Evolutionary conservation across 2,113 vertebrate genomes (phyloP), one percentile per base, ranked within the genome.

Genomic region (Pygoscelis adeliae): DNA sequence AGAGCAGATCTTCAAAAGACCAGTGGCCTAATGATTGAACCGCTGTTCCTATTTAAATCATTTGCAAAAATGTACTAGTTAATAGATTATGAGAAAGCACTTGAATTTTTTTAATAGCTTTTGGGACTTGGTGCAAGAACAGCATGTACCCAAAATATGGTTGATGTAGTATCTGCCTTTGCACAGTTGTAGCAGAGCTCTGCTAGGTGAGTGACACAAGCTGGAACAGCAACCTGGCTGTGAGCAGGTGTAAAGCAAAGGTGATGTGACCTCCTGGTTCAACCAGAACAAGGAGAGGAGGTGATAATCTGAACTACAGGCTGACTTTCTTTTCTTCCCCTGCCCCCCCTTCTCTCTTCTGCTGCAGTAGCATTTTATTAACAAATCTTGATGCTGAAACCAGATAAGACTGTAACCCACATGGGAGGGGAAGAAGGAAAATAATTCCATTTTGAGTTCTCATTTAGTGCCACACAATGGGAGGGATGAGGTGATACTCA

Each of bases 291-390:
- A n/a, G 50, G 78, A 53, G 46, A 34, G 32, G 40, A 94, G 61
- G 17, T 34, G 65, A 29, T 71, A 38, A 38, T 56, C 87, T 61
- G 11, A 92, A 34, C 46, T 55, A 19, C 29, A 29, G 66, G 46
- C 32, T 58, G 15, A 30, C 46, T 65, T 59, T 85, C 4, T 8
- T 90, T 72, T 58, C 20, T 29, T 12, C 23, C 50, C 50, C 25
- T 9, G 6, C 49, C 14, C 17, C 26, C 9, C 7, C 13, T 50
- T 61, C 12, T 30, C 36, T 55, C 59, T 77, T 82, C 59, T 93
- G 87, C 92, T 88, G 80, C 73, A 79, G 70, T n/a, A 94, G 63
- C n/a, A 25, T 88, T 90, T 95, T 79, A 59, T 46, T 71, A 92
- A 79, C 69, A 50, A 81, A 91, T 77, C 63, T 95, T 85, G 44